These are phyloP conservation scores for Edolisoma coerulescens DNA, from an alignment of 2,113 vertebrate genomes.

Conservation along the genomic window DNA sequence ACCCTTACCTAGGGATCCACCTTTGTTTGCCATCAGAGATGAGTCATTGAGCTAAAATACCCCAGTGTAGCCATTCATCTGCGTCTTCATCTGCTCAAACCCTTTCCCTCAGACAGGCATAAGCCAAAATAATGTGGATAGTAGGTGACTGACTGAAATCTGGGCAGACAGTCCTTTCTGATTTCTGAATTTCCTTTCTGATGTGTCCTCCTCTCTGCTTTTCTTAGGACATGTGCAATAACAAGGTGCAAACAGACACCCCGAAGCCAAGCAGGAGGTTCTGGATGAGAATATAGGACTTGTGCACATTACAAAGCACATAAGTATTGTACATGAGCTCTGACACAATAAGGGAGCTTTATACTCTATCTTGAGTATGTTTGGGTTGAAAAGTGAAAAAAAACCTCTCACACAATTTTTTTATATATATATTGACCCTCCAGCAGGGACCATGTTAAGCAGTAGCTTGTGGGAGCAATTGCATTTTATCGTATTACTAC, in stretches of 20 bases:
- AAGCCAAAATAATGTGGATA: background rate
- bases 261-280: background rate
- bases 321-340: background rate
- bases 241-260: background rate
- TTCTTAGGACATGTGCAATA: background rate
- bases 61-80: background rate
- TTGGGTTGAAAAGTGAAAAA: background rate
- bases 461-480: background rate
- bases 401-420: background rate
- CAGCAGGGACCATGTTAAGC: background rate
- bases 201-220: background rate
- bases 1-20: background rate
- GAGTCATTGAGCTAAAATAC: background rate
- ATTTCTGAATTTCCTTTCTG: background rate
- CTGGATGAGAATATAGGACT: background rate
- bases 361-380: background rate
- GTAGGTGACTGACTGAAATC: background rate
- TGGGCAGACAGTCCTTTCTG: no score
- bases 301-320: rapidly evolving
- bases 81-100: background rate
- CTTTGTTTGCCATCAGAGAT: background rate
- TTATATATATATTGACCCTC: background rate
- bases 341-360: background rate
- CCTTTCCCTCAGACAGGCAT: background rate
- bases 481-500: background rate